Evolutionary conservation across 2,888 invertebrate genomes (phyloP), one percentile per base, ranked within the genome.

Genomic region (Tinea pellionella): DNA sequence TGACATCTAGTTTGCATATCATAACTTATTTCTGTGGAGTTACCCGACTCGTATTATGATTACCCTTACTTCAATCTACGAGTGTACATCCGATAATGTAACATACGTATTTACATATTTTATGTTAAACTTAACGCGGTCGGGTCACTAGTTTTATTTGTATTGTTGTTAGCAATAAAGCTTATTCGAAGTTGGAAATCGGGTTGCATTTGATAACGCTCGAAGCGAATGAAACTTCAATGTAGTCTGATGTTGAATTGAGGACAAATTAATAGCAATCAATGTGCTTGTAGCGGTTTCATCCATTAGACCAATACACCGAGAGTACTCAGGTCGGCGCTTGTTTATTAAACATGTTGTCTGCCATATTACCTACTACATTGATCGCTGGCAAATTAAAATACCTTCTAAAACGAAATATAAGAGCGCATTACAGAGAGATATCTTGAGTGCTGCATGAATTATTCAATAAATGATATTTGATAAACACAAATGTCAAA

Each of bases 1-100:
- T 77, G 78, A 80, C 74, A 73, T 73, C 71, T 74, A 67, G 71
- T 83, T 83, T 80, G 78, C 77, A 79, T 82, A 81, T 78, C 78
- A 72, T 71, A 73, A 69, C 68, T 72, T 71, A 73, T 78, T 78
- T 71, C 63, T 56, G 59, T 47, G 53, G 61, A 63, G 60, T 58
- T 59, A 37, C 59, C 32, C 47, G 15, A n/a, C 47, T 16, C 47
- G 47, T 47, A 47, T 47, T 47, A 47, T 47, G 47, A 47, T 47
- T 47, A 47, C 47, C 47, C 47, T 47, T 16, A 47, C 47, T 16
- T 47, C 47, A 47, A 47, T 47, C 47, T 47, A 47, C n/a, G n/a
- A n/a, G n/a, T n/a, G n/a, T 16, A 47, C 8, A 15, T 15, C 47
- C 15, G 1, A 16, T 9, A 37, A 37, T 37, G 37, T 37, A 12